Evolutionary conservation across 2,797 vertebrate genomes (phyloP).

Genomic region (Petrocephalus schoutedeni): DNA sequence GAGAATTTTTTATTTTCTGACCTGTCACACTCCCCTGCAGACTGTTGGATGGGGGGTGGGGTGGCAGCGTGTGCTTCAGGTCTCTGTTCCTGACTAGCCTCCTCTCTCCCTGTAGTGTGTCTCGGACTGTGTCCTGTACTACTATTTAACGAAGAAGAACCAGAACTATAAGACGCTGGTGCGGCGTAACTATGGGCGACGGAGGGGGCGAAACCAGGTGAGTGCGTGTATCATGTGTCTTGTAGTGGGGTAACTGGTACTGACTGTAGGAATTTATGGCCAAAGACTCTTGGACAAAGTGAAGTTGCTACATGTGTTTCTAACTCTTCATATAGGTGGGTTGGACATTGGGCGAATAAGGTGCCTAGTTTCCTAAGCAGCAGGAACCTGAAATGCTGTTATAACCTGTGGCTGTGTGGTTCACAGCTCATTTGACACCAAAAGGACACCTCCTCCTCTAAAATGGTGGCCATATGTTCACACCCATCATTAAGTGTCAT

Average conservation of each 20-base stretch:
- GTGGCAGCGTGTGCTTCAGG: background rate
- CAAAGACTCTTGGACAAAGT: background rate
- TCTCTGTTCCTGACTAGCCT: slow-evolving; percentile 9
- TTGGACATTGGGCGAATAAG: background rate
- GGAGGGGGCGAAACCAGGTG: slow-evolving; percentile 93
- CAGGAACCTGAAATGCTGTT: background rate
- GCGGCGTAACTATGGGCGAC: slow-evolving; percentile 87
- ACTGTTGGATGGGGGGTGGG: background rate
- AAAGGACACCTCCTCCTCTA: background rate
- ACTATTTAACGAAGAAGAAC: slow-evolving; percentile 99
- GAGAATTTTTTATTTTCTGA: background rate
- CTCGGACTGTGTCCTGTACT: slow-evolving; percentile 93
- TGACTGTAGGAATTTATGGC: background rate
- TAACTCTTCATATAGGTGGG: background rate
- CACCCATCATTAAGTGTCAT: background rate
- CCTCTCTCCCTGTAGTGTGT: slow-evolving; percentile 71
- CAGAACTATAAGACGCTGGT: slow-evolving; percentile 96
- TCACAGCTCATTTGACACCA: background rate
- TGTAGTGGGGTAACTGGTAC: background rate
- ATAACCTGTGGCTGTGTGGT: background rate
- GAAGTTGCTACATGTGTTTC: background rate
- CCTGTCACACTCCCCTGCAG: background rate
- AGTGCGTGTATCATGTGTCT: background rate
- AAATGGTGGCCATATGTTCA: background rate
- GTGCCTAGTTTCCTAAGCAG: background rate